Base-by-base conservation (phyloP, 2,797 vertebrate species). In the Percopsis omiscomaycus region DNA sequence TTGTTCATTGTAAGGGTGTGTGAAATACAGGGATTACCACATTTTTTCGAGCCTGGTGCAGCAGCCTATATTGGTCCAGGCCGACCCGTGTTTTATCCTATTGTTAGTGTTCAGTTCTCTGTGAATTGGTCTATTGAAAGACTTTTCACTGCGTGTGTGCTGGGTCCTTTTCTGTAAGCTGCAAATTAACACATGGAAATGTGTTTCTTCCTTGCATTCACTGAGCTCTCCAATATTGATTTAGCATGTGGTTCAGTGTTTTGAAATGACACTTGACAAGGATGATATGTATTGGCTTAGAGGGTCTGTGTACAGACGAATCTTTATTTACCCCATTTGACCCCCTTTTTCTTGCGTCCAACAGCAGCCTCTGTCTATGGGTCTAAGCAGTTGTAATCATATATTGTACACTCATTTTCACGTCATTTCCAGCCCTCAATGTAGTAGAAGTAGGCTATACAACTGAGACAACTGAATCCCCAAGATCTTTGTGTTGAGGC, bases 401-500 rank as follows among this genome's bases (percentile, higher is more conserved):
- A 15, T 77, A 52, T 67, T 68, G 49, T 15, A 53, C 15, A 42
- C 9, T 55, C 0, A 47, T 4, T 64, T 69, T 56, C 51, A 12
- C 13, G 5, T n/a, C 5, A 8, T 53, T 28, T 50, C n/a, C 12
- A 1, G 57, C 12, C 22, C n/a, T 22, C 51, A 78, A 83, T 83
- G 71, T 64, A 59, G 28, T 54, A 16, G 16, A 71, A 45, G 50
- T 42, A 58, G 14, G 29, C 46, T 73, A 79, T 55, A 71, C 72
- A 53, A 73, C 72, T 59, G 55, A 59, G 66, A 67, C 61, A 4
- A 11, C 59, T 62, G 71, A 82, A 47, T 37, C 60, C 64, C 66
- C 4, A 22, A 9, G 61, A 70, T 69, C 68, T 79, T 53, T 80
- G 71, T 75, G 81, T 81, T 68, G 77, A 57, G 71, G 78, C 72